Evolutionary conservation across 1,140 invertebrate species (phyloP).

Genomic region (Bombus superbus): DNA sequence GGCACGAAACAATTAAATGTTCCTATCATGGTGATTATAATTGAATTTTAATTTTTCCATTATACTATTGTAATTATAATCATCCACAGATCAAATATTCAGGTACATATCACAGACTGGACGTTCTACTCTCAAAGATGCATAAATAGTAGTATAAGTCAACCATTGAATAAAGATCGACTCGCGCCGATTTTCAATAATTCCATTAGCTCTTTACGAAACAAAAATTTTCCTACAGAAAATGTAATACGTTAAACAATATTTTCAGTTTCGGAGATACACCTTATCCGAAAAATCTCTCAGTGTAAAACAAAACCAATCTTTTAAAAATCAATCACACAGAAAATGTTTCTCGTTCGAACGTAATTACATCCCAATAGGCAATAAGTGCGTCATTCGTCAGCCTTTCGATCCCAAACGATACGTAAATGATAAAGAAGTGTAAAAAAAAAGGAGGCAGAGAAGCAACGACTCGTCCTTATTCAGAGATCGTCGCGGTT

Average conservation of each 20-base stretch:
- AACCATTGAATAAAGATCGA: not conserved
- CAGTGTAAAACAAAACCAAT: not conserved
- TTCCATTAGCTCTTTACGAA: not conserved
- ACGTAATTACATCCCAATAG: not conserved
- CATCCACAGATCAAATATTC: not conserved
- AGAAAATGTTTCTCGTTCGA: not conserved
- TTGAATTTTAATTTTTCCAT: not conserved
- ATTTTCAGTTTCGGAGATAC: not conserved
- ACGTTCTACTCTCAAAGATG: not conserved
- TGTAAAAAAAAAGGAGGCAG: not conserved
- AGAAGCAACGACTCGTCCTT: not conserved
- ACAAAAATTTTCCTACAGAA: not conserved
- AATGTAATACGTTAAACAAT: too few species aligned
- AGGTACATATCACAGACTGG: not conserved
- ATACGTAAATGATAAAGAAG: not conserved
- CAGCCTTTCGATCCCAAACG: not conserved
- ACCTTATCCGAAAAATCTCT: not conserved
- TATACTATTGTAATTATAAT: not conserved
- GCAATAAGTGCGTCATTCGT: not conserved
- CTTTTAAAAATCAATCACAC: not conserved
- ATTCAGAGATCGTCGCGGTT: constrained; percentile 3
- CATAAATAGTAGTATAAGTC: constrained; percentile 29
- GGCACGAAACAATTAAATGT: not conserved
- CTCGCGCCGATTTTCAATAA: not conserved
- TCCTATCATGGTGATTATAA: not conserved